phyloP scores from a whole-genome alignment of 2,113 vertebrate species.

The Ceuthmochares aereus region DNA sequence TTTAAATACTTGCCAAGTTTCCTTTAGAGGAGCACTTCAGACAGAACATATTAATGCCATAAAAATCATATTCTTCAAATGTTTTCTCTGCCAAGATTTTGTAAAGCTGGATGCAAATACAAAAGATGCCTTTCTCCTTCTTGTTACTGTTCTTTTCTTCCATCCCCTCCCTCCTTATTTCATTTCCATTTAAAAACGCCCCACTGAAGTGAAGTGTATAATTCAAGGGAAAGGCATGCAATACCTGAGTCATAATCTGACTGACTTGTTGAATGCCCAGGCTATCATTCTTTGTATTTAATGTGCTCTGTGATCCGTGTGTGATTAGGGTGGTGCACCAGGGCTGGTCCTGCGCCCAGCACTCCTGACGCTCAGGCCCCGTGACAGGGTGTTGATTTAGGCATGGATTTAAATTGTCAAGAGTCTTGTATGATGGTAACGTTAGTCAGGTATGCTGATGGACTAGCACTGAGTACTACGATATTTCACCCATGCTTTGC shows the following conservation, averaged over 20 bases:
- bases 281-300: background rate
- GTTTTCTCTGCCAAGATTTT: background rate
- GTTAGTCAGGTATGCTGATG: background rate
- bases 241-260: background rate
- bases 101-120: background rate
- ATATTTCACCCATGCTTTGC: background rate
- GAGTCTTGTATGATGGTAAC: background rate
- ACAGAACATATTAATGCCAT: background rate
- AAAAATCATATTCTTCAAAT: background rate
- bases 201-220: background rate
- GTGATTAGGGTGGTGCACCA: accelerated
- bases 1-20: background rate
- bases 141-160: background rate
- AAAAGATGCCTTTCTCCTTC: background rate
- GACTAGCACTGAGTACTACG: background rate
- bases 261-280: background rate
- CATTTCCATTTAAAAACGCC: background rate
- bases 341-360: background rate
- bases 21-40: background rate
- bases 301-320: background rate
- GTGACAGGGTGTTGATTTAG: background rate
- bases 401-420: background rate
- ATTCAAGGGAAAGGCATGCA: background rate
- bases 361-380: background rate
- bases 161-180: background rate